Evolutionary conservation across 2,888 invertebrate genomes (phyloP), one percentile per base, ranked within the genome.

Genomic region (Parascotia fuliginaria): DNA sequence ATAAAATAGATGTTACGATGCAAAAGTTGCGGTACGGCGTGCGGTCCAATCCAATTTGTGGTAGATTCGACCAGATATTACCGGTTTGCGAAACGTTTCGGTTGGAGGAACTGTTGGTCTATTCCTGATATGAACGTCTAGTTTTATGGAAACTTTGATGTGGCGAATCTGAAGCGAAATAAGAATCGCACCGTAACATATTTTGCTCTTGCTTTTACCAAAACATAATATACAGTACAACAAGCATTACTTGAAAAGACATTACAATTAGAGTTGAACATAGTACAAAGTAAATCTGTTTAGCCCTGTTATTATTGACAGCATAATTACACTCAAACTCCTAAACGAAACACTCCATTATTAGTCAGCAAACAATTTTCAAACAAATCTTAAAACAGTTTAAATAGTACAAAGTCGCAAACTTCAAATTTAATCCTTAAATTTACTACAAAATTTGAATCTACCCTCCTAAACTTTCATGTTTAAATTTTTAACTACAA

Each of bases 21-120:
- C 75, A 81, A 80, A 73, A 78, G 75, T 77, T 72, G 73, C 61
- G 58, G 62, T 60, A 62, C 70, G 64, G 60, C 70, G 67, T 71
- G 69, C 76, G 72, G 75, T 72, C 75, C 81, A 81, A 87, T 87
- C 81, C 85, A 85, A 85, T 87, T 86, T 83, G 79, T 61, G 72
- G 77, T 75, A 77, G 81, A 77, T 80, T 76, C 65, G 73, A 67
- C 72, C 78, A 77, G 80, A 82, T 81, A 81, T 82, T 77, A 80
- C 77, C 66, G 67, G 79, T 76, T 79, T 70, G 67, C 56, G 61
- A 47, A 58, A 57, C 55, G 48, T 54, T 55, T 61, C 16, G 44
- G 42, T 29, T 16, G 28, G 45, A 55, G 42, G 50, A 47, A 54
- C 38, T 44, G 44, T 42, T 42, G 32, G 14, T 40, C 33, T 27